These are phyloP conservation scores for Botia almorhae DNA, from an alignment of 2,797 vertebrate genomes.

Conservation along the genomic window DNA sequence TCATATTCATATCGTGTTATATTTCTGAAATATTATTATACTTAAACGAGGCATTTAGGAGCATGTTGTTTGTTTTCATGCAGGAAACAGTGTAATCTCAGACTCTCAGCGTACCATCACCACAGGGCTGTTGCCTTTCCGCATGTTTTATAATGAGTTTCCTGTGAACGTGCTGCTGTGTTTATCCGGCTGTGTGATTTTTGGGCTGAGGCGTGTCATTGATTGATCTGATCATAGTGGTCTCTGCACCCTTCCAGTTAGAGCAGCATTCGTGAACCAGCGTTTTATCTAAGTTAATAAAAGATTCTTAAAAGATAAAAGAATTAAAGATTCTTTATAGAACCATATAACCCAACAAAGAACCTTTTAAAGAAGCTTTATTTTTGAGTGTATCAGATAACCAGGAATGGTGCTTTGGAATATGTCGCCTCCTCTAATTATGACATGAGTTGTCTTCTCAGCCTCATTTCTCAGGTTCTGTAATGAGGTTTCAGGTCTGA, in stretches of 20 bases:
- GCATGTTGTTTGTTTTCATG: slow-evolving; percentile 15
- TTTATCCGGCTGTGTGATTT: neutral
- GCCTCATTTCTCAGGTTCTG: slow-evolving; percentile 16
- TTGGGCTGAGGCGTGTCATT: slow-evolving; percentile 46
- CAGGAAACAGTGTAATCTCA: slow-evolving; percentile 6
- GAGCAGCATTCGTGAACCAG: slow-evolving; percentile 38
- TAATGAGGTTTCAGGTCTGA: neutral
- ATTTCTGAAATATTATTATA: no score
- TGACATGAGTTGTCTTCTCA: slow-evolving; percentile 8
- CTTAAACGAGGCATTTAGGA: slow-evolving; percentile 4
- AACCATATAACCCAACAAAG: no score
- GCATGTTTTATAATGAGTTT: slow-evolving; percentile 35
- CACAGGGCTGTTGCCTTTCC: slow-evolving; percentile 15
- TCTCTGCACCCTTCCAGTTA: slow-evolving; percentile 48
- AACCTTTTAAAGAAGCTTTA: no score
- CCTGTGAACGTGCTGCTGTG: slow-evolving; percentile 23
- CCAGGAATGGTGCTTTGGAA: neutral
- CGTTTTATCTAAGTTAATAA: slow-evolving; percentile 13
- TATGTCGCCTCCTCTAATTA: slow-evolving; percentile 18
- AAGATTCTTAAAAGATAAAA: no score
- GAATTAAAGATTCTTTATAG: no score
- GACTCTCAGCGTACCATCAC: neutral
- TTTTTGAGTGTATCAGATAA: neutral
- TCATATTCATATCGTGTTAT: no score
- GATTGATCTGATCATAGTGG: slow-evolving; percentile 40